A percentile compares a stretch with the other conserved stretches of the same genome.
phyloP scores from a whole-genome alignment of 1,140 invertebrate genomes.

The Papilio glaucus region DNA sequence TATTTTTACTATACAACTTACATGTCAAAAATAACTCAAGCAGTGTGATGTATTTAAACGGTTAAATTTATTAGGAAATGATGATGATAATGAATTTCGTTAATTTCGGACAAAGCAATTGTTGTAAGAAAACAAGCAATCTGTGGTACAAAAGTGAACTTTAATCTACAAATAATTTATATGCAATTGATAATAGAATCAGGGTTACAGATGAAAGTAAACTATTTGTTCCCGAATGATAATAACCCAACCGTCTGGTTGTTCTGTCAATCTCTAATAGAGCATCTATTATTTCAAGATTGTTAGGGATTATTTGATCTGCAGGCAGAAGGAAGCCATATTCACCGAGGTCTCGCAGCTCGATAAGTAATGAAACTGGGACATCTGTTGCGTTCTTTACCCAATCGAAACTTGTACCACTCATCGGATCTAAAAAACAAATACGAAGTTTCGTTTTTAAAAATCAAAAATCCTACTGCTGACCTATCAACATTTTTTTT shows the following conservation, averaged over 20 bases:
- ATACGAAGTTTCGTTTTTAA: conserved; percentile 11
- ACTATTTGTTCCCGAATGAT: conserved; percentile 40
- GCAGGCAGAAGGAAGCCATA: conserved; percentile 91
- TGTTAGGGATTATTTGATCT: conserved; percentile 88
- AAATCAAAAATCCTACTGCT: too few relatives aligned
- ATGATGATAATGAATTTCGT: too few relatives aligned
- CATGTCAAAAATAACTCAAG: too few relatives aligned
- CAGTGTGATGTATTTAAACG: too few relatives aligned
- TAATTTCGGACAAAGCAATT: too few relatives aligned
- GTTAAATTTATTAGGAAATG: too few relatives aligned
- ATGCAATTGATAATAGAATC: conserved; percentile 39
- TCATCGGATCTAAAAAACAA: conserved; percentile 74
- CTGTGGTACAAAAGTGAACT: not conserved
- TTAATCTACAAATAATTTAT: conserved; percentile 37
- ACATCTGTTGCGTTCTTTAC: conserved; percentile 86
- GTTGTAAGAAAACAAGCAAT: not conserved
- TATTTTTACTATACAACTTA: too few relatives aligned
- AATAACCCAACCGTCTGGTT: conserved; percentile 56
- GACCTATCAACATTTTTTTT: too few relatives aligned
- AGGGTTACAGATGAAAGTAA: conserved; percentile 43
- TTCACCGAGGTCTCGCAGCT: conserved; percentile 88
- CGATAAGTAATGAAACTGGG: conserved; percentile 87
- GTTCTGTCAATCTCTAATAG: conserved; percentile 79
- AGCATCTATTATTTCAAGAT: conserved; percentile 87
- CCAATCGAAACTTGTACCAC: conserved; percentile 89